Conservation (phyloP, 2,113 vertebrate genomes). For the Petrocephalus zakoni region DNA sequence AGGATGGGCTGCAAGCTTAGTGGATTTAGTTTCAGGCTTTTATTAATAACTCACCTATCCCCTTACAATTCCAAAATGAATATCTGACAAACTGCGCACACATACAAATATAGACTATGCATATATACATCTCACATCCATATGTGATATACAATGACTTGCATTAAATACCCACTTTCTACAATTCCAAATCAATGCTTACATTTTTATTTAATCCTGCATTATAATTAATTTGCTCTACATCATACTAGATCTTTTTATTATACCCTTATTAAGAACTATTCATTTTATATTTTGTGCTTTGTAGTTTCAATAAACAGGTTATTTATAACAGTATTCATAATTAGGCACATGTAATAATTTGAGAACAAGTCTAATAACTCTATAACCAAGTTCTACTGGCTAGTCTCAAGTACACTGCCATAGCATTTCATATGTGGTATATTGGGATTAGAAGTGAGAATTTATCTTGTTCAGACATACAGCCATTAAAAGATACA, state of each 20-base stretch:
- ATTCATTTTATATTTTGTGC: neutral
- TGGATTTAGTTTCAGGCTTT: slow-evolving; percentile 40
- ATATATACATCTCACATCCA: neutral
- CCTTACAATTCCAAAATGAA: slow-evolving; percentile 54
- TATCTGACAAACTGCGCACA: slow-evolving; percentile 35
- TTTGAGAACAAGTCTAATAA: neutral
- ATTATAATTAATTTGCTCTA: neutral
- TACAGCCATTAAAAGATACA: neutral
- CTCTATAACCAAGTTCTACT: neutral
- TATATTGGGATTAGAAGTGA: neutral
- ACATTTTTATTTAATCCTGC: no score
- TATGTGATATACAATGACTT: neutral
- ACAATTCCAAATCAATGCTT: neutral
- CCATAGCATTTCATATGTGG: neutral
- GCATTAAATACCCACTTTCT: neutral
- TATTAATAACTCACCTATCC: slow-evolving; percentile 56
- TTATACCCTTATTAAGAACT: neutral
- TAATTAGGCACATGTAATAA: neutral
- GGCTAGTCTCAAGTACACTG: neutral
- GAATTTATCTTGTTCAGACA: neutral
- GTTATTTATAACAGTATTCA: neutral
- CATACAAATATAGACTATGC: slow-evolving; percentile 10
- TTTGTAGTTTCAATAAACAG: neutral
- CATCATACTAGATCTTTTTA: neutral
- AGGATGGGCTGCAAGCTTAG: slow-evolving; percentile 18